Evolutionary conservation across 2,113 vertebrate genomes (phyloP), one percentile per base, ranked within the genome.

Genomic region (Gallinago paraguaiae): DNA sequence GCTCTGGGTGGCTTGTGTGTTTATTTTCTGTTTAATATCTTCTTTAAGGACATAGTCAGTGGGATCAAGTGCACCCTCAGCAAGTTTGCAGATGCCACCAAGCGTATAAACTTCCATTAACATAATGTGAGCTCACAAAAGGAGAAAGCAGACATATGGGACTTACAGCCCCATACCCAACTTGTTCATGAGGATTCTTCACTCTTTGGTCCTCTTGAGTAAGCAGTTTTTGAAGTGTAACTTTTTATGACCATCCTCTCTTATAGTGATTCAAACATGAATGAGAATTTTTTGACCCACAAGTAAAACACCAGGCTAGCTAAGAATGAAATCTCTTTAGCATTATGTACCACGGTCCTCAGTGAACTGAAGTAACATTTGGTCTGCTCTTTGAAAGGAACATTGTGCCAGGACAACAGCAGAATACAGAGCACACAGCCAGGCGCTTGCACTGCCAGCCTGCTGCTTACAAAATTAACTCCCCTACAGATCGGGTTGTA

Each of bases 101-200:
- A 64, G 16, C 9, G 24, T 46, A 37, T 35, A 46, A 16, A 17
- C 7, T 70, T 54, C 22, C 11, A 23, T 80, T 61, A 43, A 61
- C 6, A 57, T 35, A 17, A 5, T 2, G 9, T 10, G 48, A 72
- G 30, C 37, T 35, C 53, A 31, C 25, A 20, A 33, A 31, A 72
- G 35, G 24, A 50, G 10, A 50, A 48, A 77, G 33, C 18, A 56
- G 41, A 45, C 23, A 13, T 8, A 10, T 33, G 10, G 33, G 19
- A 51, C 50, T 45, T 45, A 17, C 8, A 25, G 11, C 22, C 19
- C 28, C 54, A 46, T 17, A 51, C 12, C 54, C 9, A 14, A 19
- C 19, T 31, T 0, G 0, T 39, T 59, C n/a, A 17, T 17, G 10
- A 13, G 28, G 8, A 4, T 53, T 56, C 24, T 33, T 28, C 19